Conservation (phyloP, 2,888 invertebrate species). For the Smittia sp. region DNA sequence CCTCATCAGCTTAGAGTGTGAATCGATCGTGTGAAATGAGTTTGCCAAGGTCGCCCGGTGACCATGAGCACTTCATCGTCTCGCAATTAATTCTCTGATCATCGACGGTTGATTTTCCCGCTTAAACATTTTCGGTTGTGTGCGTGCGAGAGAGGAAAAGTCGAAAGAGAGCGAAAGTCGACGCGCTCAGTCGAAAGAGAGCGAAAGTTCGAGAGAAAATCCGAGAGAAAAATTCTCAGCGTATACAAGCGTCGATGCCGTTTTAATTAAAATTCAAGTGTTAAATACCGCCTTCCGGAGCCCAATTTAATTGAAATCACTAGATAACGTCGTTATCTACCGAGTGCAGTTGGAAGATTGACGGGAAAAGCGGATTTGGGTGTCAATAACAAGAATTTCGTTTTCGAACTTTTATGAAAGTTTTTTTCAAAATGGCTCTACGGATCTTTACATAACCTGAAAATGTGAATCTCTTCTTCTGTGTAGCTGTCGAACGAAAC, state of each 20-base stretch:
- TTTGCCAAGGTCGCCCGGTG: too few species aligned
- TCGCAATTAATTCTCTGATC: too few species aligned
- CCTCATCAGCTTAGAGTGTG: too few species aligned
- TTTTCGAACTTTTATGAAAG: neutral
- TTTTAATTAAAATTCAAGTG: neutral
- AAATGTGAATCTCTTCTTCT: neutral
- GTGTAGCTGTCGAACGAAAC: neutral
- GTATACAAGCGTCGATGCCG: neutral
- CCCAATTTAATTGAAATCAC: neutral
- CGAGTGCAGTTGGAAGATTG: neutral
- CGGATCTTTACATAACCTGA: constrained; percentile 23
- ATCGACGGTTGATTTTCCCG: too few species aligned
- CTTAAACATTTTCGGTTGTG: too few species aligned
- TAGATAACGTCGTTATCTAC: neutral
- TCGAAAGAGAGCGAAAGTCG: too few species aligned
- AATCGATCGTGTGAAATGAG: too few species aligned
- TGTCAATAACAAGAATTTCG: neutral
- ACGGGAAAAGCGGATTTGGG: neutral
- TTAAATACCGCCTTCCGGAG: neutral
- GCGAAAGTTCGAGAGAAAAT: neutral
- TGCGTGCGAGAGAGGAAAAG: too few species aligned
- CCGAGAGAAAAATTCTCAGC: neutral
- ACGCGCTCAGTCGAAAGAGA: too few species aligned
- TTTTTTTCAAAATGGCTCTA: constrained; percentile 37
- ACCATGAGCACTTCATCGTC: too few species aligned